phyloP scores from a whole-genome alignment of 2,888 invertebrate species.

The Oligia strigilis region DNA sequence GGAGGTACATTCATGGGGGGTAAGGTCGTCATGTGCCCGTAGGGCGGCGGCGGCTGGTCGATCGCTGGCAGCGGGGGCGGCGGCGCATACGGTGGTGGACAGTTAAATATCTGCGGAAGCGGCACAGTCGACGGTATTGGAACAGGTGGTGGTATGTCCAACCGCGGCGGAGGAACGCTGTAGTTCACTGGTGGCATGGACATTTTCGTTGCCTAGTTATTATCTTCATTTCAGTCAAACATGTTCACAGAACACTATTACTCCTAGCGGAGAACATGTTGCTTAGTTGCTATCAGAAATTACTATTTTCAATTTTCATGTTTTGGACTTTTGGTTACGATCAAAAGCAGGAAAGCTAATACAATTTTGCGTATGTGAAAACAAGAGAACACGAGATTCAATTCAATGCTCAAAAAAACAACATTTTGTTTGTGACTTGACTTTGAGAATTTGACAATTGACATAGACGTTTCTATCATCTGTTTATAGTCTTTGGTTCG shows the following conservation, averaged over 20 bases:
- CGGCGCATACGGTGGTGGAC: constrained; percentile 68
- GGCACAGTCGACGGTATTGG: constrained; percentile 75
- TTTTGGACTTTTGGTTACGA: neutral
- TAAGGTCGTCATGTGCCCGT: constrained; percentile 50
- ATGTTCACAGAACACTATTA: no score
- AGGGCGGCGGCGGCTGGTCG: constrained; percentile 49
- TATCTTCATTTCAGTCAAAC: neutral
- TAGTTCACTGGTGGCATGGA: constrained; percentile 81
- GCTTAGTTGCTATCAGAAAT: neutral
- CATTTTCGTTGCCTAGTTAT: constrained; percentile 67
- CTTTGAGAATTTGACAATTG: no score
- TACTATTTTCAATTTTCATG: neutral
- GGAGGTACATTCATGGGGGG: constrained; percentile 70
- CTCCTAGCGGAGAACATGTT: no score
- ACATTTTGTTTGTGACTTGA: no score
- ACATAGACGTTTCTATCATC: no score
- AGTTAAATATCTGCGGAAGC: constrained; percentile 66
- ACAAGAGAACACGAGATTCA: constrained; percentile 5
- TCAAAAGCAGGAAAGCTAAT: constrained; percentile 11
- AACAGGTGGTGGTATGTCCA: constrained; percentile 74
- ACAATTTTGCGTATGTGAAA: constrained; percentile 8
- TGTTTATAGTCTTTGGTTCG: no score
- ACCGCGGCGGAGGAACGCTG: constrained; percentile 79
- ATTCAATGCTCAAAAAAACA: constrained; percentile 4
- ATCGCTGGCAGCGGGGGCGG: constrained; percentile 49